Conservation (phyloP, 2,888 invertebrate genomes). For the Pristionchus maxplancki region DNA sequence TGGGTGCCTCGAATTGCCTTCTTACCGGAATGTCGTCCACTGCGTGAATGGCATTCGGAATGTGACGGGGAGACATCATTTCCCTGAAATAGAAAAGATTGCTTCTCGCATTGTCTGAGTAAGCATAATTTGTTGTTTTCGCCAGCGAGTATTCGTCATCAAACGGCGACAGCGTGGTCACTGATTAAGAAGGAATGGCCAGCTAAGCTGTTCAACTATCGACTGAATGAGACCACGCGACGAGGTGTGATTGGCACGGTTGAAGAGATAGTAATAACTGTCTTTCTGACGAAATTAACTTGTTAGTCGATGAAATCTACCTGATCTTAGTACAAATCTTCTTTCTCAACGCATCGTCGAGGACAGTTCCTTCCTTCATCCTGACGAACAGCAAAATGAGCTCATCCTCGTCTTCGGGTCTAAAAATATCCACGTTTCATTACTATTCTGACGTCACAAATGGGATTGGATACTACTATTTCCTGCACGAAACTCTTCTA, state of each 20-base stretch:
- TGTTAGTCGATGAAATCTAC: background rate
- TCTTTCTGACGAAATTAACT: background rate
- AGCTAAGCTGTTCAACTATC: background rate
- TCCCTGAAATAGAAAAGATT: background rate
- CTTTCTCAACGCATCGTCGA: slow-evolving; percentile 78
- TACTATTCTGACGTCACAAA: too few species aligned
- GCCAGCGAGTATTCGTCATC: too few species aligned
- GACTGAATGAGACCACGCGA: background rate
- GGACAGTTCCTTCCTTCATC: slow-evolving; percentile 76
- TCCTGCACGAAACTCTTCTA: background rate
- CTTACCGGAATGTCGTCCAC: slow-evolving; percentile 80
- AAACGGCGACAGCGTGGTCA: background rate
- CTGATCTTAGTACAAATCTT: slow-evolving; percentile 79
- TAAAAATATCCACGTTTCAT: slow-evolving; percentile 54
- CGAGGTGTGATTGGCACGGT: background rate
- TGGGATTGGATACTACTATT: background rate
- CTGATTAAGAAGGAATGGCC: slow-evolving; percentile 2
- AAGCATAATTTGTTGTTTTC: background rate
- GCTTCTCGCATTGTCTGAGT: background rate
- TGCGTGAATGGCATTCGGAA: slow-evolving; percentile 80
- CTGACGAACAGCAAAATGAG: slow-evolving; percentile 82
- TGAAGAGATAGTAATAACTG: background rate
- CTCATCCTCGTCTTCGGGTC: slow-evolving; percentile 80
- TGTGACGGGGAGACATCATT: slow-evolving; percentile 80
- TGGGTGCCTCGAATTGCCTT: background rate